phyloP scores from a whole-genome alignment of 2,888 invertebrate species.

The Dugesia japonica region DNA sequence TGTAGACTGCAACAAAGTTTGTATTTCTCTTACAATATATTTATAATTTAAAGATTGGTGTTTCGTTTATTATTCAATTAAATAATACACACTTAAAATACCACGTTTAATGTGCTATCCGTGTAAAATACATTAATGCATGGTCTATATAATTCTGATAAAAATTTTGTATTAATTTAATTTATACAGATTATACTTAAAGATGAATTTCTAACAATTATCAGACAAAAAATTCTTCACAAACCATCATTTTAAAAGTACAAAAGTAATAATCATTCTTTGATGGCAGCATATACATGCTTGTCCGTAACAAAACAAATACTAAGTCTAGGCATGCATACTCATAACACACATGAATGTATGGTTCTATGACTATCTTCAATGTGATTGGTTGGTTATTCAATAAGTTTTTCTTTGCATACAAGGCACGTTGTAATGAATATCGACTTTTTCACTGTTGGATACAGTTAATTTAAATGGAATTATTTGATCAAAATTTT shows the following conservation, averaged over 20 bases:
- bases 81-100: too few species aligned
- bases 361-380: background rate
- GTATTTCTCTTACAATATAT: too few species aligned
- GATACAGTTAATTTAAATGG: background rate
- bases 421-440: conserved; percentile 6
- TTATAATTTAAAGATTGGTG: too few species aligned
- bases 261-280: conserved; percentile 7
- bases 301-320: conserved; percentile 13
- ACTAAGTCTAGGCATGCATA: background rate
- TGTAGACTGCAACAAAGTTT: too few species aligned
- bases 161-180: background rate
- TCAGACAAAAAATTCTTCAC: too few species aligned
- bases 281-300: conserved; percentile 4
- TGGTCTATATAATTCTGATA: background rate
- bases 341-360: background rate
- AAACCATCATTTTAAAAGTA: background rate
- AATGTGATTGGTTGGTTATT: background rate
- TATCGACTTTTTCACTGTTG: conserved; percentile 13
- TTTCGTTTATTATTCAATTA: too few species aligned
- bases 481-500: background rate
- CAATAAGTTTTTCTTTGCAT: conserved; percentile 14
- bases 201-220: too few species aligned
- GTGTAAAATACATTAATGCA: too few species aligned
- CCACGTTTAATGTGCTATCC: too few species aligned
- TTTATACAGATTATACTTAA: too few species aligned